Evolutionary conservation across 64 coral and sea anemone genomes (phyloP).

Genomic region (Porites lutea): DNA sequence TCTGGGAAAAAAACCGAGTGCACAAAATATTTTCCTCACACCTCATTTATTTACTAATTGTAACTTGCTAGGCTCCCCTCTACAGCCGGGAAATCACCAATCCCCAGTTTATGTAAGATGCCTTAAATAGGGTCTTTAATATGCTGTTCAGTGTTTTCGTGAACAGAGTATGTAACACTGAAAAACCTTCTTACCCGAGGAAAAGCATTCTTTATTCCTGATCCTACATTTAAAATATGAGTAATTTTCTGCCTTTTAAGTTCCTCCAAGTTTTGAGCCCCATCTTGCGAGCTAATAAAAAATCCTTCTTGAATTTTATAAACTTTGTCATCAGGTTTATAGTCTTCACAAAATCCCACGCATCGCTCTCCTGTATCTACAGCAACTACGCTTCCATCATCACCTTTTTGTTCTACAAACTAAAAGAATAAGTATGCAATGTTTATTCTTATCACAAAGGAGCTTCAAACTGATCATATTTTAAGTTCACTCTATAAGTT

Average conservation of each 20-base stretch:
- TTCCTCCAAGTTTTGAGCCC: constrained; percentile 83
- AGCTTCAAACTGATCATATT: background rate
- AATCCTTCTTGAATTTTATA: constrained; percentile 72
- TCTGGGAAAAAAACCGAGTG: no score
- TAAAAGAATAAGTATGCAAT: background rate
- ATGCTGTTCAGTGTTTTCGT: background rate
- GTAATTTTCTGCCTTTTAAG: constrained; percentile 74
- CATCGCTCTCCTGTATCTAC: constrained; percentile 67
- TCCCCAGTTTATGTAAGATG: no score
- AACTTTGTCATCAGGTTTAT: constrained; percentile 84
- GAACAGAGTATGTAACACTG: background rate
- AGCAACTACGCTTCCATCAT: constrained; percentile 25
- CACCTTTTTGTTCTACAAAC: constrained; percentile 75
- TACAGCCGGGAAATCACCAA: no score
- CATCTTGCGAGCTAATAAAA: constrained; percentile 93
- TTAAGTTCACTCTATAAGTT: no score
- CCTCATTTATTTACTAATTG: no score
- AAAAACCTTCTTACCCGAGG: constrained; percentile 45
- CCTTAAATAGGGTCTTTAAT: background rate
- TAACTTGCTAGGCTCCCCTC: no score
- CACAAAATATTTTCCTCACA: no score
- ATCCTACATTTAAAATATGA: constrained; percentile 95
- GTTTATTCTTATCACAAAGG: background rate
- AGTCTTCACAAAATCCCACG: constrained; percentile 89
- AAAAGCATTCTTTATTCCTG: constrained; percentile 89